These are phyloP conservation scores for Drosophila nigromelanica DNA, from an alignment of 1,140 invertebrate species.

Conservation along the genomic window DNA sequence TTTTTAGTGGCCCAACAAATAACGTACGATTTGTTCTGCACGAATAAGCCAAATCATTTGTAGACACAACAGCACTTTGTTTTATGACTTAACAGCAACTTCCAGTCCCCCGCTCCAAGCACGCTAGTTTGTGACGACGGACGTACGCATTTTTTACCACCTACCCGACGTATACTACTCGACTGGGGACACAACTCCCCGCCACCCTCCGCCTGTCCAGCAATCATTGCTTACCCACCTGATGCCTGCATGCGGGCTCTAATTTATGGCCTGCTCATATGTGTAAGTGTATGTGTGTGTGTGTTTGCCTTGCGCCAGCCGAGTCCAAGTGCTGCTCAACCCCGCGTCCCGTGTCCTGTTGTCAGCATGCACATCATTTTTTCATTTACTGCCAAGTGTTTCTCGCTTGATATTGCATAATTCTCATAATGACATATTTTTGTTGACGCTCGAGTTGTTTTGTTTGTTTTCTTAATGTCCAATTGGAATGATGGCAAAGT, in stretches of 20 bases:
- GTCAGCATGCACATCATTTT: slow-evolving; percentile 67
- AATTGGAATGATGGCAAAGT: not conserved
- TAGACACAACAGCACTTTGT: slow-evolving; percentile 75
- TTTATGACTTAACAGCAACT: slow-evolving; percentile 72
- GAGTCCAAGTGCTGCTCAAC: slow-evolving; percentile 25
- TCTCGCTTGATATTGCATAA: slow-evolving; percentile 66
- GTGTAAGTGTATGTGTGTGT: slow-evolving; percentile 22
- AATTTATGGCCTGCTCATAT: slow-evolving; percentile 76
- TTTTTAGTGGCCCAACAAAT: slow-evolving; percentile 78
- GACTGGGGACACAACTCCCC: not conserved
- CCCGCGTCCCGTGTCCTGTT: slow-evolving; percentile 30
- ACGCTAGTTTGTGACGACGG: slow-evolving; percentile 4
- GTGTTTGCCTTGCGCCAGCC: slow-evolving; percentile 36
- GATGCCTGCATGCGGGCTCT: slow-evolving; percentile 76
- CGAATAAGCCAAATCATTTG: slow-evolving; percentile 81
- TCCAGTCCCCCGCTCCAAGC: slow-evolving; percentile 15
- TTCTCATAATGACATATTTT: slow-evolving; percentile 75
- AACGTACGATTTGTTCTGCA: slow-evolving; percentile 81
- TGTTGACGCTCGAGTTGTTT: slow-evolving; percentile 67
- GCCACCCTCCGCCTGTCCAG: slow-evolving; percentile 9
- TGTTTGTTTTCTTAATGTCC: slow-evolving; percentile 73
- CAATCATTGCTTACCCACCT: slow-evolving; percentile 73
- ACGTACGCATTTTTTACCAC: slow-evolving; percentile 44
- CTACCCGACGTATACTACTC: slow-evolving; percentile 18
- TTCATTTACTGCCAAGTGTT: slow-evolving; percentile 74